Conservation (phyloP, 2,113 vertebrate species). For the Cichladusa arquata region DNA sequence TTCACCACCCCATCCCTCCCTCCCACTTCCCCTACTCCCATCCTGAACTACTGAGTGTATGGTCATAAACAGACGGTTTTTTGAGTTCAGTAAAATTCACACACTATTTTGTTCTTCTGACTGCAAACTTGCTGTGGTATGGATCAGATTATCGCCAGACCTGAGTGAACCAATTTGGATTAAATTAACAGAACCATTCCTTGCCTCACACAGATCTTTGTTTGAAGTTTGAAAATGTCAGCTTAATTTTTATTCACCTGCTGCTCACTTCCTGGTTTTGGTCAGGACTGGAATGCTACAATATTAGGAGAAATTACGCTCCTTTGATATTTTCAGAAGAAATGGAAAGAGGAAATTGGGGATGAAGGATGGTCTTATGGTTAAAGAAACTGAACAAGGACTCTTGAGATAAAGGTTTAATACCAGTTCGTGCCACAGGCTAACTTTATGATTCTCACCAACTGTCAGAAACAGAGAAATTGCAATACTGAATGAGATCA, state of each 20-base stretch:
- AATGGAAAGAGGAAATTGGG: constrained; percentile 50
- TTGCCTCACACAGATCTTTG: constrained; percentile 26
- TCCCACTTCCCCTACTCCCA: neutral
- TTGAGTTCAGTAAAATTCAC: neutral
- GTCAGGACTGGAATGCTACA: constrained; percentile 27
- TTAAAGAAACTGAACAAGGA: constrained; percentile 17
- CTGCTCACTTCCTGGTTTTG: constrained; percentile 42
- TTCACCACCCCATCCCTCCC: neutral
- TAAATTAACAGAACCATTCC: constrained; percentile 36
- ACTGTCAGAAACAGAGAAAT: constrained; percentile 14
- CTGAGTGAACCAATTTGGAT: constrained; percentile 26
- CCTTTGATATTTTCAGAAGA: constrained; percentile 60
- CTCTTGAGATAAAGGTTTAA: constrained; percentile 47
- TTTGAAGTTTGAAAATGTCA: constrained; percentile 60
- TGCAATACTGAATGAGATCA: neutral
- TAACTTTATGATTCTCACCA: constrained; percentile 16
- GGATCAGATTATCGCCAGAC: constrained; percentile 55
- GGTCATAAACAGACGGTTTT: neutral
- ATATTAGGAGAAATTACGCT: constrained; percentile 42
- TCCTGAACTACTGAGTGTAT: neutral
- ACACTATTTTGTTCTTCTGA: neutral
- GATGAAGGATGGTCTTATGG: constrained; percentile 37
- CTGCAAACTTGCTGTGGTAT: constrained; percentile 4
- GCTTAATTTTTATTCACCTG: constrained; percentile 60
- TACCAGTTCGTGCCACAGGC: constrained; percentile 19